Evolutionary conservation across 2,888 invertebrate species (phyloP).

Genomic region (Calameuta pallipes): DNA sequence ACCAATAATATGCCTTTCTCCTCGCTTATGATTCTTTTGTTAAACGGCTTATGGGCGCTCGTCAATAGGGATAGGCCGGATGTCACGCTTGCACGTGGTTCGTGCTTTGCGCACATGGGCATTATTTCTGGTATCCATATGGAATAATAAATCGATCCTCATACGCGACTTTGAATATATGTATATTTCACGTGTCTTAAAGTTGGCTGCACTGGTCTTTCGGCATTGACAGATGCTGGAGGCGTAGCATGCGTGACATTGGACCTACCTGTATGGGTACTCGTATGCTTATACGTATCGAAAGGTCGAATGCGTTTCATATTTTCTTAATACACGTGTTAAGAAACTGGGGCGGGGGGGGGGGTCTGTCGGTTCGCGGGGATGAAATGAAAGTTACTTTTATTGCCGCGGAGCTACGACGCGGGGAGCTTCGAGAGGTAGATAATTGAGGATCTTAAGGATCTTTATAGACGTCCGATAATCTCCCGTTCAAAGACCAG

Average conservation of each 20-base stretch:
- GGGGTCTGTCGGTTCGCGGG: conserved; percentile 16
- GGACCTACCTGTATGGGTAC: neutral
- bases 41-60: conserved; percentile 19
- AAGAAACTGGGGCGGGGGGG: neutral
- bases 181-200: neutral
- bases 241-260: neutral
- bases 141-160: conserved; percentile 45
- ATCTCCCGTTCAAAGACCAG: neutral
- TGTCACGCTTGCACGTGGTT: conserved; percentile 52
- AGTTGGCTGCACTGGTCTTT: neutral
- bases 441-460: conserved; percentile 23
- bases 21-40: conserved; percentile 29
- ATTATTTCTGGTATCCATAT: conserved; percentile 37
- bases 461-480: neutral
- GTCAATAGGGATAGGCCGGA: conserved; percentile 47
- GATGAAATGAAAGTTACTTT: conserved; percentile 44
- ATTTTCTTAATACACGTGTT: neutral
- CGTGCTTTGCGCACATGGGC: conserved; percentile 45
- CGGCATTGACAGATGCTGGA: neutral
- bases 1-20: conserved; percentile 27
- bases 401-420: conserved; percentile 23
- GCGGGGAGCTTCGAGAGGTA: conserved; percentile 30
- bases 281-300: neutral
- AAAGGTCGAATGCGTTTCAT: neutral
- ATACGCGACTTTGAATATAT: neutral